Evolutionary conservation across 2,888 invertebrate genomes (phyloP).

Genomic region (Agapostemon virescens): DNA sequence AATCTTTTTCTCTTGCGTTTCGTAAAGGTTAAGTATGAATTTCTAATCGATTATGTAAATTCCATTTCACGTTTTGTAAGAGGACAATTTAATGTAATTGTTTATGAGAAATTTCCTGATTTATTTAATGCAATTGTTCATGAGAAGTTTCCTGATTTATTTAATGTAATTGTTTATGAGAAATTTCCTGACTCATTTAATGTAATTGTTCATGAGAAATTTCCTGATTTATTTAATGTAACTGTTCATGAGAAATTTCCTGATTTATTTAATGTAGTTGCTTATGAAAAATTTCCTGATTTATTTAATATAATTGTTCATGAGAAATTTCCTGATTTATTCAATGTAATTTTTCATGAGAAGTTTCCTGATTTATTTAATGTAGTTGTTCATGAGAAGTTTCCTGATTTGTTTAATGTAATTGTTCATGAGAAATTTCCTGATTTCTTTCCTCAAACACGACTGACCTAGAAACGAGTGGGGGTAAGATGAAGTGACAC

Average conservation of each 20-base stretch:
- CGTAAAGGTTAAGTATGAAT: neutral
- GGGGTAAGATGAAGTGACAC: conserved; percentile 11
- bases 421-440: neutral
- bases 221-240: neutral
- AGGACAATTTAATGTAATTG: neutral
- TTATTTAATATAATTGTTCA: neutral
- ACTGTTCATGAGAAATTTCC: neutral
- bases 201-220: neutral
- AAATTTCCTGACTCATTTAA: neutral
- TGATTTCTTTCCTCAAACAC: neutral
- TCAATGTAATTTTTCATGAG: neutral
- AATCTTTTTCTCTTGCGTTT: neutral
- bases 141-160: neutral
- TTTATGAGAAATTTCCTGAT: neutral
- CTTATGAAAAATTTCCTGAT: neutral
- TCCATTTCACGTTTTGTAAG: neutral
- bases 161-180: neutral
- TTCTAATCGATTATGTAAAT: neutral
- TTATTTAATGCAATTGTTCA: neutral
- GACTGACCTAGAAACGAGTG: neutral
- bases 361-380: neutral
- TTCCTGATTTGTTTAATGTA: neutral
- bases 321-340: neutral
- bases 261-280: neutral
- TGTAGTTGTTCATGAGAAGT: neutral